Base-by-base conservation (phyloP, 1,140 invertebrate species). In the Drosophila micromelanica region DNA sequence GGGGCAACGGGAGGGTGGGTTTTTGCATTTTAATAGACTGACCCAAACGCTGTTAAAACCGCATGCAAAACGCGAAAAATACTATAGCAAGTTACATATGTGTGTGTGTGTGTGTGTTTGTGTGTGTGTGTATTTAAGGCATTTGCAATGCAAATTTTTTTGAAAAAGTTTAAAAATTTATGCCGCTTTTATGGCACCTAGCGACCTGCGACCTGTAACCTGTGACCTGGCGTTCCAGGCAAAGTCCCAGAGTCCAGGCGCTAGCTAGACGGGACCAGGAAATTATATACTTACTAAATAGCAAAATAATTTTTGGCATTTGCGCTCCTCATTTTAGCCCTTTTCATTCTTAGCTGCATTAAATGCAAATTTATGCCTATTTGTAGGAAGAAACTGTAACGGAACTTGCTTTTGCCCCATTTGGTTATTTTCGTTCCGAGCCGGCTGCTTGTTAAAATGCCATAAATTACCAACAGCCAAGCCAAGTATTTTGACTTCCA, bases 211-310 rank as follows among this genome's bases (percentile, higher is more conserved):
- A 57, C 52, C 69, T 70, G 56, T 52, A 15, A 67, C 20, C 42
- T 35, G 59, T 52, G 42, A 56, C 40, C 40, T 42, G 20, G 35
- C 43, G 20, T 30, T 43, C 76, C 46, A 67, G 13, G 45, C 23
- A 9, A 15, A 40, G 12, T 20, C 23, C 35, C 12, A 40, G 38
- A n/a, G 35, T 32, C 23, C 56, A 32, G 27, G 9, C 17, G 30
- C 17, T 42, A 11, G 57, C 42, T 45, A 49, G 46, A 30, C 45
- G 63, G 52, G 71, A 59, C 59, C 69, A 62, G 79, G 73, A 89
- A 89, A 89, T 89, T 89, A 89, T 89, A 89, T 89, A 89, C 84
- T 89, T 89, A 89, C 84, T 89, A 89, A 89, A 89, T 89, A 89
- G 73, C 76, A 74, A 81, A 77, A 89, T 89, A 89, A 84, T 89